These are phyloP conservation scores for Sylvilagus bachmani DNA, from an alignment of 2,113 vertebrate genomes.

Conservation along the genomic window DNA sequence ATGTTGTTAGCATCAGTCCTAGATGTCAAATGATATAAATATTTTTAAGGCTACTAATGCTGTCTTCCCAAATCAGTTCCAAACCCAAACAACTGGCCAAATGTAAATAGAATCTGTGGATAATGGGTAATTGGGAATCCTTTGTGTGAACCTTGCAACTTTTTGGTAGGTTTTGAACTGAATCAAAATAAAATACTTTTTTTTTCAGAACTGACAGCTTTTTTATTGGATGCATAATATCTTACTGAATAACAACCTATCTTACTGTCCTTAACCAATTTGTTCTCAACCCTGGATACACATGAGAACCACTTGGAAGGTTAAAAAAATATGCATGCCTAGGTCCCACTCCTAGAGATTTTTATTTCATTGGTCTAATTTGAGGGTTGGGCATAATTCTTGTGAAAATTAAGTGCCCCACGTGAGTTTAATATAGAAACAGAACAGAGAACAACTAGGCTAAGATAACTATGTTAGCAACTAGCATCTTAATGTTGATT, in stretches of 20 bases:
- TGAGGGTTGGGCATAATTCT: neutral
- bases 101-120: neutral
- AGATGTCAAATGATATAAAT: too few species aligned
- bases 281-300: neutral
- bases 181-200: neutral
- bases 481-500: neutral
- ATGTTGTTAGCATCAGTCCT: too few species aligned
- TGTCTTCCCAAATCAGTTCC: too few species aligned
- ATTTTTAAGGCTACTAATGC: too few species aligned
- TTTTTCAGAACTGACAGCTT: neutral
- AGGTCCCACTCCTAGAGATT: neutral
- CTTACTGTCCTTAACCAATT: neutral
- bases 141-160: neutral
- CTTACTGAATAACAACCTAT: neutral
- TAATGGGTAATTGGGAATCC: neutral
- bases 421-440: neutral
- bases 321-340: neutral
- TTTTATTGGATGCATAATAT: neutral
- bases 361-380: slow-evolving; percentile 3
- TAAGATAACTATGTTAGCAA: neutral
- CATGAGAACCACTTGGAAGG: neutral
- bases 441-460: neutral
- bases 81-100: neutral
- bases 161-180: slow-evolving; percentile 39
- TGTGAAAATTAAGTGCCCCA: slow-evolving; percentile 41